Conservation (phyloP, 2,888 invertebrate species). For the Lithosia quadra region DNA sequence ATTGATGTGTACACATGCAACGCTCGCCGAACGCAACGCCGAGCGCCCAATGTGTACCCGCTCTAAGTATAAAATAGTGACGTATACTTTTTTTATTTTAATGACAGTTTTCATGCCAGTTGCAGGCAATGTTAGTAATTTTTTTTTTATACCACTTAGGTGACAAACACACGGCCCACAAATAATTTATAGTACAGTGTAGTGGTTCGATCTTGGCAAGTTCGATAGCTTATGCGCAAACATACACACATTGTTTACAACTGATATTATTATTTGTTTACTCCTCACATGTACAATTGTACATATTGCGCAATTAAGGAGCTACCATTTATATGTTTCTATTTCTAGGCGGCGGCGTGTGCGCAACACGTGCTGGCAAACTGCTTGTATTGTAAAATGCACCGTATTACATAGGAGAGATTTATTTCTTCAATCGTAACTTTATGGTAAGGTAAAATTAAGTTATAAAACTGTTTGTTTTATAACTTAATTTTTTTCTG, state of each 20-base stretch:
- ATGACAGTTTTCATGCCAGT: no score
- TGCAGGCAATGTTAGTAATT: no score
- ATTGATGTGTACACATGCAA: no score
- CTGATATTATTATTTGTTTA: background rate
- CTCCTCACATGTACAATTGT: conserved; percentile 9
- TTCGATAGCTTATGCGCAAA: background rate
- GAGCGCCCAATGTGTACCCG: no score
- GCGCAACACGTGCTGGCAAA: background rate
- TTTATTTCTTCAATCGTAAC: conserved; percentile 7
- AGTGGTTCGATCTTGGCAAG: background rate
- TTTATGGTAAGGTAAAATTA: background rate
- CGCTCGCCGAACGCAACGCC: no score
- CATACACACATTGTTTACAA: conserved; percentile 8
- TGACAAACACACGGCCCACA: no score
- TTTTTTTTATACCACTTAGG: no score
- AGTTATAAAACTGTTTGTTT: background rate
- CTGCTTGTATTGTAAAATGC: background rate
- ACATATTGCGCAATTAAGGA: conserved; percentile 36
- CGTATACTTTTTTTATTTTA: no score
- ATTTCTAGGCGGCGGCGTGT: conserved; percentile 29
- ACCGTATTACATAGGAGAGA: conserved; percentile 1
- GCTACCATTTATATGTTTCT: conserved; percentile 19
- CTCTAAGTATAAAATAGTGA: no score
- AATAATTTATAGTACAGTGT: no score
- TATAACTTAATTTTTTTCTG: background rate